Base-by-base conservation (phyloP, 2,888 invertebrate genomes). In the Zhuqinia jingwanae region DNA sequence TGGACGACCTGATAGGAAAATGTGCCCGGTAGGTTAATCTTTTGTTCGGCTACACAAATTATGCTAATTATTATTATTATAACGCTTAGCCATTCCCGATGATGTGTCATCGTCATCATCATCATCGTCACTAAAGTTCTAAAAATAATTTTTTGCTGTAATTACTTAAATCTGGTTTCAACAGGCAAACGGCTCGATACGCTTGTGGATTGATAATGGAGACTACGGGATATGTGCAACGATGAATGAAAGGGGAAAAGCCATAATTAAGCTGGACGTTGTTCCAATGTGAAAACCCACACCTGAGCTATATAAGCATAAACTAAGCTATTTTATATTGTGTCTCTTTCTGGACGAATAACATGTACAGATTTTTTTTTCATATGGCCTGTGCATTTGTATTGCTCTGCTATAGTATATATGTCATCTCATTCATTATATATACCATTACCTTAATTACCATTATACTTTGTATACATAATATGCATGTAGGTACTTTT, bases 171-270 rank as follows among this genome's bases (percentile, higher is more conserved):
- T 68, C 80, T 81, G 53, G 53, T 81, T 81, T 47, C 13, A 68
- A 50, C 53, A 89, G 88, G 88, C 88, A 2, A 81, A 85, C 63
- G 88, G 81, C 50, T 77, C 83, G 13, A 68, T 84, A 30, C 87
- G 87, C 2, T 56, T 88, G 30, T 83, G 84, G 78, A 87, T 87
- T 42, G 78, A 82, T 36, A 84, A 87, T 65, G 82, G 83, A 11
- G 85, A 88, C 53, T 87, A 76, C 47, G 81, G 82, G 47, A 85
- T 88, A 47, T 81, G 79, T 27, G 89, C 70, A 0, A 89, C 85
- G 6, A 89, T 89, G 89, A 89, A 88, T 56, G 89, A 89, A 22
- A 13, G 89, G 20, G 89, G 89, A 15, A 89, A 89, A 45, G 87
- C 89, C 75, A 89, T 89, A 13, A 79, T 89, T 8, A 89, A 89